A percentile compares a stretch with the other conserved stretches of the same genome.
Evolutionary conservation across 2,888 invertebrate genomes (phyloP).

Genomic region (Hirtodrosophila confusa): DNA sequence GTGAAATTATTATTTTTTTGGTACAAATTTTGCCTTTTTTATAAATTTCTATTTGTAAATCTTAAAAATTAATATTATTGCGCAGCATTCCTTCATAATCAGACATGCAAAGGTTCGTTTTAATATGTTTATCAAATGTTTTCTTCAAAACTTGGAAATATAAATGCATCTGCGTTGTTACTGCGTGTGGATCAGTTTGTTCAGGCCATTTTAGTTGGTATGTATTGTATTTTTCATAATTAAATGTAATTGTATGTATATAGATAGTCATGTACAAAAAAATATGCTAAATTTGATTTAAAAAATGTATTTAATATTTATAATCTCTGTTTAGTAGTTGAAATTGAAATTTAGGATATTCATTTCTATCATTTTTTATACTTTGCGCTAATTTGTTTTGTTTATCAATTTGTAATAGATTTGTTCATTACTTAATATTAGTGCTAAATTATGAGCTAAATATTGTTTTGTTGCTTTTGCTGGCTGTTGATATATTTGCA

Average conservation of each 20-base stretch:
- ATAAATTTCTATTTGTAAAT: conserved; percentile 63
- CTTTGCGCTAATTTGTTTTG: conserved; percentile 70
- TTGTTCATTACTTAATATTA: conserved; percentile 72
- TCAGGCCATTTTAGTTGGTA: conserved; percentile 57
- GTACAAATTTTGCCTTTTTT: conserved; percentile 60
- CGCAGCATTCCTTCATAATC: conserved; percentile 58
- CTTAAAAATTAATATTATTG: conserved; percentile 71
- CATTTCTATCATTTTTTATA: conserved; percentile 53
- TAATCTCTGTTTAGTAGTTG: conserved; percentile 74
- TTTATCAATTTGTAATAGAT: conserved; percentile 51
- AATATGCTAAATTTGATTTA: conserved; percentile 71
- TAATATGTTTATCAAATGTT: conserved; percentile 54
- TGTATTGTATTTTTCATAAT: conserved; percentile 40
- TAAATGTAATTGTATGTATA: conserved; percentile 31
- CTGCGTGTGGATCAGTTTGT: conserved; percentile 43
- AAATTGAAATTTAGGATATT: conserved; percentile 71
- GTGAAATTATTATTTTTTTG: conserved; percentile 34
- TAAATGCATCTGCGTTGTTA: conserved; percentile 72
- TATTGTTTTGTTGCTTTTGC: conserved; percentile 50
- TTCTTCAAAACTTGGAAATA: conserved; percentile 65
- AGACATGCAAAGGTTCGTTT: conserved; percentile 48
- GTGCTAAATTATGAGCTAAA: conserved; percentile 76
- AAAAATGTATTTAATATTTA: conserved; percentile 60
- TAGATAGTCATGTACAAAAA: conserved; percentile 66
- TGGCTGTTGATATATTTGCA: conserved; percentile 37